Conservation (phyloP, 1,140 invertebrate species). For the Drosophila micromelanica region DNA sequence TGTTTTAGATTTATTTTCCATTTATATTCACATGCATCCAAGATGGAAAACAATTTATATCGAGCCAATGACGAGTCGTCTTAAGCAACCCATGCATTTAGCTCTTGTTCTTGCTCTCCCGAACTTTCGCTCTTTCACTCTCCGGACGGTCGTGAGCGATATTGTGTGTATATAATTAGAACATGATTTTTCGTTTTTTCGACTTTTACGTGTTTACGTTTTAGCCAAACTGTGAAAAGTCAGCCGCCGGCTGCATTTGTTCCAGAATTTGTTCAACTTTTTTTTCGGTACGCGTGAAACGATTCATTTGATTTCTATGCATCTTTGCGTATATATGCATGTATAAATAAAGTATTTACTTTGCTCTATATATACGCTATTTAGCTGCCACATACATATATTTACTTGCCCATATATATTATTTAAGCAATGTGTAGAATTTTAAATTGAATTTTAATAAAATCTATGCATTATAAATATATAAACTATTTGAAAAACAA, state of each 20-base stretch:
- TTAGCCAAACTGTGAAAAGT: slow-evolving; percentile 62
- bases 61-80: slow-evolving; percentile 45
- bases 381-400: slow-evolving; percentile 12
- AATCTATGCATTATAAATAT: slow-evolving; percentile 13
- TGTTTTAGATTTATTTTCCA: too few relatives aligned
- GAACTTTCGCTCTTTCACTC: slow-evolving; percentile 8
- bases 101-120: slow-evolving; percentile 27
- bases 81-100: slow-evolving; percentile 44
- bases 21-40: slow-evolving; percentile 25
- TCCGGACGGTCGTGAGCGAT: slow-evolving; percentile 41
- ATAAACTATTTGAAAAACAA: slow-evolving; percentile 27
- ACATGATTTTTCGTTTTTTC: slow-evolving; percentile 75
- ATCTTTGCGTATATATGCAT: slow-evolving; percentile 17
- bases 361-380: neutral
- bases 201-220: slow-evolving; percentile 73
- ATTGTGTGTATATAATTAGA: slow-evolving; percentile 73
- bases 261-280: slow-evolving; percentile 66
- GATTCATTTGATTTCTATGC: slow-evolving; percentile 33
- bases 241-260: slow-evolving; percentile 74
- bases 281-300: slow-evolving; percentile 29
- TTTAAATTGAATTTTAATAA: slow-evolving; percentile 28
- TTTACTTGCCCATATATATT: neutral
- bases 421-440: slow-evolving; percentile 4
- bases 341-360: slow-evolving; percentile 18
- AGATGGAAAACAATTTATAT: slow-evolving; percentile 58